Base-by-base conservation (phyloP, 2,797 vertebrate genomes). In the Dermochelys coriacea region DNA sequence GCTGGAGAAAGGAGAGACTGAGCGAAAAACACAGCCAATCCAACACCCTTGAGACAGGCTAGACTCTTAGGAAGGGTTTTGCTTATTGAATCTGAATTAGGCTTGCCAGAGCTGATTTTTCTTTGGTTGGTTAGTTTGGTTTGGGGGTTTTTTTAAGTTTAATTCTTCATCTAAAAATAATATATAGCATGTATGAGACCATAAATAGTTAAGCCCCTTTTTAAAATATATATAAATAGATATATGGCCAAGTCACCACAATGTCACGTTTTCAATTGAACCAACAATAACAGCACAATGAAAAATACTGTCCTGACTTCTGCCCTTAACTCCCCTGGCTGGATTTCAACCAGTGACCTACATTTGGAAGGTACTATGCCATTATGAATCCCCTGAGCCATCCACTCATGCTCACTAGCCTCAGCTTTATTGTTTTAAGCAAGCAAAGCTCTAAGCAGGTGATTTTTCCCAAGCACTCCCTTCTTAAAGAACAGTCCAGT, bases 11-110 rank as follows among this genome's bases (percentile, higher is more conserved):
- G 18, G 19, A 50, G 82, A 64, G 64, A 31, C 37, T 0, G 7
- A 52, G 59, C 82, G 41, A 16, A 14, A 19, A 55, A 4, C 1
- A 0, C 71, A 1, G 84, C 2, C 0, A 4, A 21, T 78, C 45
- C 64, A 57, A 45, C 0, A 49, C 85, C 78, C 52, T 34, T 52
- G 82, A 77, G 75, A 81, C 86, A 57, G 80, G 91, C 85, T 11
- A 79, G n/a, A 0, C 0, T 0, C 23, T 19, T 81, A 37, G 47
- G 4, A 19, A 47, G 2, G 54, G 91, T 68, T 88, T 88, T 74
- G 5, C 23, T 3, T 5, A 41, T 47, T 71, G n/a, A 0, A 8
- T 4, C 27, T 16, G 1, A 80, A 78, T 85, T 0, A 50, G 85
- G 80, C 14, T 0, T 79, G 80, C 51, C 18, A 5, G 31, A 49